A percentile compares a stretch with the other conserved stretches of the same genome.
phyloP scores from a whole-genome alignment of 2,113 vertebrate species.

The Eulemur rufifrons region DNA sequence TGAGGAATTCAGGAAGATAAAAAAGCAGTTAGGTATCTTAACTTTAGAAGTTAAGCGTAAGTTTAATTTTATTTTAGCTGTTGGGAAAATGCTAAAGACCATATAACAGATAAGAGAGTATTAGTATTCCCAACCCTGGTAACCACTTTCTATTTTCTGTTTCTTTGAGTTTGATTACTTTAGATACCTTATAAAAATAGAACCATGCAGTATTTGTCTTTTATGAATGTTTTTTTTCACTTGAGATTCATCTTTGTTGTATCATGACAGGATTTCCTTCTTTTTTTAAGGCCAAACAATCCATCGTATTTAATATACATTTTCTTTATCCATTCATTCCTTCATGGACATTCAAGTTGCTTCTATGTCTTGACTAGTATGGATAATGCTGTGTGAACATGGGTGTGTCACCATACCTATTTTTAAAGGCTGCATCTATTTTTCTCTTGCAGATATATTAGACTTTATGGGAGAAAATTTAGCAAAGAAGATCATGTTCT shows the following conservation, averaged over 20 bases:
- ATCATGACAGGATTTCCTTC: background rate
- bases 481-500: constrained; percentile 98
- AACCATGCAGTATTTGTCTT: background rate
- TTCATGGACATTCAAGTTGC: background rate
- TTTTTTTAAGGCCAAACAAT: background rate
- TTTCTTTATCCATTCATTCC: background rate
- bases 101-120: background rate
- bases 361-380: background rate
- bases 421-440: constrained; percentile 12
- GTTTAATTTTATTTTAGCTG: constrained; percentile 10
- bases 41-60: background rate
- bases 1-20: background rate
- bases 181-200: background rate
- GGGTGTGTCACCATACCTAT: background rate
- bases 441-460: constrained; percentile 90
- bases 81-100: background rate
- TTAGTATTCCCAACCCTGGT: background rate
- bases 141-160: background rate
- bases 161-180: background rate
- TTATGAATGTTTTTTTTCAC: constrained; percentile 1
- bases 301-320: background rate
- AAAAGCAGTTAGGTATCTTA: background rate
- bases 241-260: background rate
- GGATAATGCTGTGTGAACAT: background rate
- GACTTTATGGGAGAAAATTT: constrained; percentile 98